These are phyloP conservation scores for Lumbricus terrestris DNA, from an alignment of 2,888 invertebrate genomes.

Conservation along the genomic window DNA sequence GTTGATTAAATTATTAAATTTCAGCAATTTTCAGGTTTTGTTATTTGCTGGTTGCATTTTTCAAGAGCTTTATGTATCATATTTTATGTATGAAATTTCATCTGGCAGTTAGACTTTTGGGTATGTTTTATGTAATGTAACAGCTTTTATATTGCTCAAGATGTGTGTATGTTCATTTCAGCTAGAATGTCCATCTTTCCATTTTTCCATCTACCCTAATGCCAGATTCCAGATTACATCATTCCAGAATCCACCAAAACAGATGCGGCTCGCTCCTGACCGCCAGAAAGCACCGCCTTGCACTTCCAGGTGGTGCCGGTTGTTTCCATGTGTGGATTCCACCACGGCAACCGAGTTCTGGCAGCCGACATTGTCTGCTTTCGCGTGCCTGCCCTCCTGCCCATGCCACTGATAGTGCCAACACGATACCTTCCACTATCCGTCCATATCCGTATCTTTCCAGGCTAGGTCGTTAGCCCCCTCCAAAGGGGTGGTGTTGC, in stretches of 20 bases:
- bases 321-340: conserved; percentile 13
- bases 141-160: conserved; percentile 13
- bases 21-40: background rate
- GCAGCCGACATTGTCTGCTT: background rate
- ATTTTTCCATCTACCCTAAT: conserved; percentile 11
- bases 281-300: background rate
- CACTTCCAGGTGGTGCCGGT: conserved; percentile 12
- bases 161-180: conserved; percentile 17
- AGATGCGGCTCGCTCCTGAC: conserved; percentile 4
- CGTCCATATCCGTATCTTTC: conserved; percentile 12
- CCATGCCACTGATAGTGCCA: conserved; percentile 18
- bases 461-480: conserved; percentile 12
- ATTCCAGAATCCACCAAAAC: conserved; percentile 17
- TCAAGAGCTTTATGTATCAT: background rate
- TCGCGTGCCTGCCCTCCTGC: conserved; percentile 16
- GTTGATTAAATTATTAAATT: conserved; percentile 11
- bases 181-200: conserved; percentile 16
- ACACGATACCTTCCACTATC: background rate
- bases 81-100: conserved; percentile 4
- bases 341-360: conserved; percentile 16
- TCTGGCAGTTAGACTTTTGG: conserved; percentile 15
- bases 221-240: conserved; percentile 13
- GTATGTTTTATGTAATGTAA: background rate
- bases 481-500: background rate
- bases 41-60: background rate